Conservation (phyloP, 92 coral and sea anemone species). For the Porites evermanni region DNA sequence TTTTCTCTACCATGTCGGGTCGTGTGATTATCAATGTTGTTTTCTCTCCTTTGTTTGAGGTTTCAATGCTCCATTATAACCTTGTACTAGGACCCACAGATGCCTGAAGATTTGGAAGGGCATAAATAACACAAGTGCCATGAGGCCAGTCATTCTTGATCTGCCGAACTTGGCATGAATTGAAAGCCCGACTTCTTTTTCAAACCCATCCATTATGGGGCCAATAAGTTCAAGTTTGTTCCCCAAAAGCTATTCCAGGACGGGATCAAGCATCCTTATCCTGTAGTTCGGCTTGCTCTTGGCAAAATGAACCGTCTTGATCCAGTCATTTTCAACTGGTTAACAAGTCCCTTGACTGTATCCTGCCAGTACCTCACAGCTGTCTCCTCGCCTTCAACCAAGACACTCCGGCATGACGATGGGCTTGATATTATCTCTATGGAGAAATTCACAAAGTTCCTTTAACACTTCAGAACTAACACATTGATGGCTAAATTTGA, state of each 20-base stretch:
- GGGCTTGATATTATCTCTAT: slow-evolving; percentile 35
- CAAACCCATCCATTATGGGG: no score
- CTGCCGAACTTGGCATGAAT: no score
- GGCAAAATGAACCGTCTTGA: no score
- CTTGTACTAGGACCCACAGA: slow-evolving; percentile 19
- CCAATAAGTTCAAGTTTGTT: no score
- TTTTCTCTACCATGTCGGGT: slow-evolving; percentile 24
- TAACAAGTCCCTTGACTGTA: neutral
- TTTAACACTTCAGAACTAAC: slow-evolving; percentile 41
- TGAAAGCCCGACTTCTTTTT: no score
- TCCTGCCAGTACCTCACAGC: slow-evolving; percentile 40
- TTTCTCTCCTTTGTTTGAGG: neutral
- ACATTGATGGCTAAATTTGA: slow-evolving; percentile 38
- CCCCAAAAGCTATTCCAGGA: no score
- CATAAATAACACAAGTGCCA: no score
- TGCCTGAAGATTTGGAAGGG: no score
- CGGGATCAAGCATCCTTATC: no score
- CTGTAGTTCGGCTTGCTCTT: no score
- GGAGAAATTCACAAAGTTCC: slow-evolving; percentile 14
- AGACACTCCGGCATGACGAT: slow-evolving; percentile 58
- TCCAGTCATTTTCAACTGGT: no score
- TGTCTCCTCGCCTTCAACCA: slow-evolving; percentile 53
- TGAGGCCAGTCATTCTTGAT: no score
- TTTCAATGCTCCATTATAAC: slow-evolving; percentile 28
- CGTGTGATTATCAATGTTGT: slow-evolving; percentile 24